phyloP scores from a whole-genome alignment of 2,888 invertebrate genomes.

The Beris morrisii region DNA sequence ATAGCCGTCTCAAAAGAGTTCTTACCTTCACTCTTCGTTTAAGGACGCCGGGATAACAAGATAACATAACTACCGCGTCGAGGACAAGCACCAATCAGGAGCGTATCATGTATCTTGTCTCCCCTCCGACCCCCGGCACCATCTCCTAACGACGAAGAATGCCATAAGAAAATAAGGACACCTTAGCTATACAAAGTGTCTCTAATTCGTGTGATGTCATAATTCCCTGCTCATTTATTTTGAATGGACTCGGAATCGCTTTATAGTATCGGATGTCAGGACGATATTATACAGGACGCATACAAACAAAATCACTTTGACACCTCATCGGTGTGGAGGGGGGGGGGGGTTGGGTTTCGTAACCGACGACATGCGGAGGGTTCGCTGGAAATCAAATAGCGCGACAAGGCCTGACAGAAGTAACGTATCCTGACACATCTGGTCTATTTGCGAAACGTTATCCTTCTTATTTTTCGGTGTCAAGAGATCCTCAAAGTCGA shows the following conservation, averaged over 20 bases:
- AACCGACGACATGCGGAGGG: not conserved
- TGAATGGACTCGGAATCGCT: slow-evolving; percentile 35
- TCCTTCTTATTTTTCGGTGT: no score
- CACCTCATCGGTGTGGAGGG: slow-evolving; percentile 27
- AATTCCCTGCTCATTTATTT: slow-evolving; percentile 40
- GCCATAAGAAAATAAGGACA: slow-evolving; percentile 12
- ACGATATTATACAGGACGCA: slow-evolving; percentile 25
- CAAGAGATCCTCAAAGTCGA: not conserved
- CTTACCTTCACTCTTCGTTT: not conserved
- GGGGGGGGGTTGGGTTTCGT: not conserved
- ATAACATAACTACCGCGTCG: slow-evolving; percentile 14
- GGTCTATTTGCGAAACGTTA: no score
- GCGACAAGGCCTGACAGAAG: not conserved
- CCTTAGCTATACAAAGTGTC: slow-evolving; percentile 36
- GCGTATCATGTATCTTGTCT: slow-evolving; percentile 26
- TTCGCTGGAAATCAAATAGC: not conserved
- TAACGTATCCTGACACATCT: no score
- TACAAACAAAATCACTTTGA: slow-evolving; percentile 22
- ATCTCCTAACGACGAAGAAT: not conserved
- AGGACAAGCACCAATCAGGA: slow-evolving; percentile 30
- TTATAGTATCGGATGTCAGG: slow-evolving; percentile 35
- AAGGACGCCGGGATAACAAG: not conserved
- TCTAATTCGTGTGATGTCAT: slow-evolving; percentile 42
- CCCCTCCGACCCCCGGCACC: not conserved
- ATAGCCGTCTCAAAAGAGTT: slow-evolving; percentile 22